Evolutionary conservation across 2,113 vertebrate genomes (phyloP), one percentile per base, ranked within the genome.

Genomic region (Megalops atlanticus): DNA sequence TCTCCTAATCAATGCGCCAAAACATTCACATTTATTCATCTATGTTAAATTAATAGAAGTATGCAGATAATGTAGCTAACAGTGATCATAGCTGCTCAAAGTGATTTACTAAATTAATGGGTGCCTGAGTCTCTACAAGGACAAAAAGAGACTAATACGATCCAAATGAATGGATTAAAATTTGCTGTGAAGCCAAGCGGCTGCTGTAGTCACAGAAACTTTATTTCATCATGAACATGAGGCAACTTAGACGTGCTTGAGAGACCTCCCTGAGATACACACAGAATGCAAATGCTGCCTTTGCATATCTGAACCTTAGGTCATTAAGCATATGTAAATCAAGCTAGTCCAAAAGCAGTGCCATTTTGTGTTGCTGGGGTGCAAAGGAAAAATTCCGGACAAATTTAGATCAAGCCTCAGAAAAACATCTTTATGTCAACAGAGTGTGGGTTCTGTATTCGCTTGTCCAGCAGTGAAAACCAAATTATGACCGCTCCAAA

Each of bases 11-110:
- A 98, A 94, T 94, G 96, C 95, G 95, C 92, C 90, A 95, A 95
- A 97, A 97, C 97, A 97, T 96, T 97, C 96, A 94, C 96, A 96
- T 98, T 97, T 97, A 98, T 98, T 98, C 97, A 95, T 95, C 96
- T 96, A 96, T 94, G 96, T 95, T 97, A 96, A 98, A 98, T 97
- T 95, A 98, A 97, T 96, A 96, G 95, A 92, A 93, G 96, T 94
- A 97, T 95, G 95, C 94, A 94, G 95, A 96, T 96, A 96, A 96
- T 93, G 93, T 92, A 90, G 93, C 94, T 94, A 93, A 95, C 95
- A 95, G 95, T 94, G 95, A 97, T 97, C 96, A 95, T 96, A 95
- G 95, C 95, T 91, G 95, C 95, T 95, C 94, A 94, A 94, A 94
- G 92, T 94, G 95, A 97, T 97, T 97, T 97, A 95, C 94, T 95